phyloP scores from a whole-genome alignment of 1,140 invertebrate species.

The Chionoecetes opilio region DNA sequence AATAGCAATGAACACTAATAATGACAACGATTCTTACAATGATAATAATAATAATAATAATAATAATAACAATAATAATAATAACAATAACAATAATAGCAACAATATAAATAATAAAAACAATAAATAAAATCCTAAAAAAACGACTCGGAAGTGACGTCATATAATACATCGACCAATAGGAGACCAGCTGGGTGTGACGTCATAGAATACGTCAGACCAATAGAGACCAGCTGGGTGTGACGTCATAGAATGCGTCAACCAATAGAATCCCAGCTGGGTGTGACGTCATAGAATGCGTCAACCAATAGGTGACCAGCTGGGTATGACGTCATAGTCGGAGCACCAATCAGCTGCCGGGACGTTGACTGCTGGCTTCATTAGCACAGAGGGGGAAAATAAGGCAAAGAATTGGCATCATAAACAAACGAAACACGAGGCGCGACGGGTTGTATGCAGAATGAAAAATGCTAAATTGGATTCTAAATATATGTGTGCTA shows the following conservation, averaged over 20 bases:
- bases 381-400: neutral
- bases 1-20: neutral
- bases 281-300: too few relatives aligned
- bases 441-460: neutral
- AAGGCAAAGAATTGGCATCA: neutral
- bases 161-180: too few relatives aligned
- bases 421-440: neutral
- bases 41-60: neutral
- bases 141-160: neutral
- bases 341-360: neutral
- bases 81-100: slow-evolving; percentile 1
- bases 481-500: slow-evolving; percentile 18
- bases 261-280: neutral
- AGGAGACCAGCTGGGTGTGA: too few relatives aligned
- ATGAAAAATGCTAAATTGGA: neutral
- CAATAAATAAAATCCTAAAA: neutral
- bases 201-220: too few relatives aligned
- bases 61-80: slow-evolving; percentile 44
- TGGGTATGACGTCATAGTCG: neutral
- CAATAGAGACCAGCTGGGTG: too few relatives aligned
- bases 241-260: neutral
- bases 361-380: neutral
- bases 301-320: too few relatives aligned
- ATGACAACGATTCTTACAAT: neutral
- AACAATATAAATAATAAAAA: neutral